Base-by-base conservation (phyloP, 2,888 invertebrate species). In the Drepana falcataria region DNA sequence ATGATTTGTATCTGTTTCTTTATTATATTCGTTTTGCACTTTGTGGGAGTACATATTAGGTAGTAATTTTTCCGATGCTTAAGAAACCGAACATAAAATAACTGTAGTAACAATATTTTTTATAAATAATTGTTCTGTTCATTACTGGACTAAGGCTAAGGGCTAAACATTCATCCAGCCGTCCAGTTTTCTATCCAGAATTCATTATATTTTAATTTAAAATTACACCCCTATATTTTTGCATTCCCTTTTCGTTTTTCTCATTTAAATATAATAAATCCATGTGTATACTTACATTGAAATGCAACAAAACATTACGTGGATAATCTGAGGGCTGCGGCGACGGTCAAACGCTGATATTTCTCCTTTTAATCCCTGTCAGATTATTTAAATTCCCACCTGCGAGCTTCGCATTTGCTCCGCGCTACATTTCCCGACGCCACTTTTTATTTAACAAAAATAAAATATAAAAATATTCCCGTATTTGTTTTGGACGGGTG, bases 311-410 rank as follows among this genome's bases (percentile, higher is more conserved):
- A 79, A 75, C 77, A 75, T 84, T 80, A 87, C 82, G 81, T 85
- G 78, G 77, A 77, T 87, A 86, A 88, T 79, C 85, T 77, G 62
- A 61, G 69, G 73, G 74, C 71, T 71, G 73, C 73, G 78, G 83
- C 87, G 81, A 80, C 85, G 87, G 87, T 87, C 88, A 87, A 86
- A 88, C 83, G 87, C 89, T 88, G 87, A 89, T 91, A 87, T 89
- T 90, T 86, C 83, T 89, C 86, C 77, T 86, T 88, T 90, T 90
- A 90, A 90, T 89, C 90, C 90, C 83, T 87, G 89, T 88, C 90
- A 89, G 90, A 90, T 91, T 91, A 90, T 91, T 91, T 90, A 90
- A 90, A 91, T 90, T 89, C 90, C 91, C 91, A 91, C 90, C 91
- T 91, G 90, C 81, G 83, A 80, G 77, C 71, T 75, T 73, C 75